These are phyloP conservation scores for Oophaga sylvatica DNA, from an alignment of 2,797 vertebrate genomes.

Conservation along the genomic window DNA sequence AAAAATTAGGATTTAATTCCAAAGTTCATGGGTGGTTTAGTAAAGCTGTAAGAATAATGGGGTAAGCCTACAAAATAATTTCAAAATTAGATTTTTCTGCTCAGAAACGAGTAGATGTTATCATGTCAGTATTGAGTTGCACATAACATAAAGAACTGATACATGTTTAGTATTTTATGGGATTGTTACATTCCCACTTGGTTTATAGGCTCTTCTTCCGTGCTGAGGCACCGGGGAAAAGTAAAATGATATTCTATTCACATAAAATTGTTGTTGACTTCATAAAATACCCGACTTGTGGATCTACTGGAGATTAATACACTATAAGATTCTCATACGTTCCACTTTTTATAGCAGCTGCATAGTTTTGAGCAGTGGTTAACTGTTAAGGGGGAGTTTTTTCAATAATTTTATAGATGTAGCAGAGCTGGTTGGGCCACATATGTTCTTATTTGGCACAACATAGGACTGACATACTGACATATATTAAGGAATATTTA, in stretches of 20 bases:
- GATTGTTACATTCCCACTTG: constrained; percentile 23
- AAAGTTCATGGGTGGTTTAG: constrained; percentile 26
- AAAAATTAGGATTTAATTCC: neutral
- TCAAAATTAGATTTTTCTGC: neutral
- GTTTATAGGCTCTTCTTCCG: constrained; percentile 12
- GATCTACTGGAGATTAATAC: constrained; percentile 22
- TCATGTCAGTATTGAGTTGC: constrained; percentile 5
- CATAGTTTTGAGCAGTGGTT: neutral
- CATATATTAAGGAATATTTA: too few relatives aligned
- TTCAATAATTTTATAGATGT: neutral
- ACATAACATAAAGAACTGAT: constrained; percentile 1
- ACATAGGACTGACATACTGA: neutral
- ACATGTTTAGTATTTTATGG: constrained; percentile 9
- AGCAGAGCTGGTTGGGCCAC: neutral
- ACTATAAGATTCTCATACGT: constrained; percentile 7
- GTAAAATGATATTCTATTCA: constrained; percentile 37
- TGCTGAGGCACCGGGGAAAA: constrained; percentile 9
- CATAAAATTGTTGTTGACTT: constrained; percentile 36
- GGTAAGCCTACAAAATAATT: neutral
- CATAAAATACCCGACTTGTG: constrained; percentile 7
- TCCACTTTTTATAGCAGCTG: constrained; percentile 4
- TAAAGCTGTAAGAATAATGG: neutral
- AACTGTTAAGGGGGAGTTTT: neutral
- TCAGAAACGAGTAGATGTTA: constrained; percentile 8
- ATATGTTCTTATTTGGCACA: neutral